Evolutionary conservation across 2,888 invertebrate species (phyloP).

Genomic region (Plusia festucae): DNA sequence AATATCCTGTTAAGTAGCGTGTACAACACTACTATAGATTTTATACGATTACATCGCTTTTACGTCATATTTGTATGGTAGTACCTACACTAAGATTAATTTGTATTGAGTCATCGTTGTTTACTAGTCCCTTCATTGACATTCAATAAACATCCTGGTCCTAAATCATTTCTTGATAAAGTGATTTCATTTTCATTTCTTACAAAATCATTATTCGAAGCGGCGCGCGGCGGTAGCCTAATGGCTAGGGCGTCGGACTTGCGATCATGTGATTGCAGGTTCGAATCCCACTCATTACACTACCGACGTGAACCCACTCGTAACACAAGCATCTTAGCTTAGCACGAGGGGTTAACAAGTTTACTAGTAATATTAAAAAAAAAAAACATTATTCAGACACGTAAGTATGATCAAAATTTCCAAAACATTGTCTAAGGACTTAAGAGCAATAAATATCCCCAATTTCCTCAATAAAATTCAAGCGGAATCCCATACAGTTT

Average conservation of each 20-base stretch:
- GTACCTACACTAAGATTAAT: slow-evolving; percentile 26
- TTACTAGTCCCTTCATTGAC: slow-evolving; percentile 19
- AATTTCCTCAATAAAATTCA: neutral
- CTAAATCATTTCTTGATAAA: slow-evolving; percentile 7
- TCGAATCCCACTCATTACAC: too few species aligned
- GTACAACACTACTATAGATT: slow-evolving; percentile 25
- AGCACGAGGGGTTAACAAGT: too few species aligned
- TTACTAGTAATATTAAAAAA: too few species aligned
- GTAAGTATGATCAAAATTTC: too few species aligned
- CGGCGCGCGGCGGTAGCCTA: too few species aligned
- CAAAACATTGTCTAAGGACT: neutral
- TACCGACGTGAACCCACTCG: too few species aligned
- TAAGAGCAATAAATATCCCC: neutral
- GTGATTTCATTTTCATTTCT: neutral
- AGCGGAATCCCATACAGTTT: neutral
- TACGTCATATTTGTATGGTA: slow-evolving; percentile 41
- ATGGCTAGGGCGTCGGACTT: too few species aligned
- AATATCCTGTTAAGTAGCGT: slow-evolving; percentile 61
- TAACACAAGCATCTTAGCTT: too few species aligned
- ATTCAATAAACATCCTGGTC: slow-evolving; percentile 15
- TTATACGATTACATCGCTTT: slow-evolving; percentile 29
- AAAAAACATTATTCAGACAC: too few species aligned
- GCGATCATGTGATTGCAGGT: too few species aligned
- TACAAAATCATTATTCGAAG: neutral
- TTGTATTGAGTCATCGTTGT: slow-evolving; percentile 31